These are phyloP conservation scores for Meliscaeva auricollis DNA, from an alignment of 2,888 invertebrate species.

Conservation along the genomic window DNA sequence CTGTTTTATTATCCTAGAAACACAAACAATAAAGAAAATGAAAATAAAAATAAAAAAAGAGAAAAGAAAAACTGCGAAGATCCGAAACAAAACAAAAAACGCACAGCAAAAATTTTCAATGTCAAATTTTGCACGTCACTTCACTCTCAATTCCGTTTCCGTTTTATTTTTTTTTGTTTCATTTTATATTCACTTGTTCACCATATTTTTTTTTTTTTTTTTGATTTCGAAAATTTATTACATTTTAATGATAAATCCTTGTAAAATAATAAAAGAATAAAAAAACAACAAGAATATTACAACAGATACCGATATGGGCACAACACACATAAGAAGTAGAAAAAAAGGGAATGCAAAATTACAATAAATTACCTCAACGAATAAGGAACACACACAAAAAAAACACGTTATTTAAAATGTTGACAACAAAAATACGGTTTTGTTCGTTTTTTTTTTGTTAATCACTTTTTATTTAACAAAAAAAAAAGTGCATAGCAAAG, in stretches of 20 bases:
- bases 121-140: constrained; percentile 63
- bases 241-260: constrained; percentile 70
- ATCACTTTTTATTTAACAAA: constrained; percentile 23
- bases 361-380: constrained; percentile 57
- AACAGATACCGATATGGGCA: constrained; percentile 39
- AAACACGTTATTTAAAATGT: constrained; percentile 18
- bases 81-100: constrained; percentile 71
- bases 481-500: constrained; percentile 34
- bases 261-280: constrained; percentile 64
- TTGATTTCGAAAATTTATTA: constrained; percentile 53
- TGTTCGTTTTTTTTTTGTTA: constrained; percentile 17
- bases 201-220: constrained; percentile 31
- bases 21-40: not conserved
- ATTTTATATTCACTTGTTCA: constrained; percentile 58
- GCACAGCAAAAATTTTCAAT: constrained; percentile 70
- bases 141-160: constrained; percentile 69
- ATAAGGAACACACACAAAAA: constrained; percentile 19
- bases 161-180: constrained; percentile 47
- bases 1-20: constrained; percentile 49
- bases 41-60: constrained; percentile 25
- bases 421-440: constrained; percentile 17
- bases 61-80: constrained; percentile 55
- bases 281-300: constrained; percentile 60
- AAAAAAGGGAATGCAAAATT: constrained; percentile 39
- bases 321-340: constrained; percentile 3